A percentile compares a stretch with the other conserved stretches of the same genome.
These are phyloP conservation scores for Lineus longissimus DNA, from an alignment of 1,140 invertebrate genomes.

Conservation along the genomic window DNA sequence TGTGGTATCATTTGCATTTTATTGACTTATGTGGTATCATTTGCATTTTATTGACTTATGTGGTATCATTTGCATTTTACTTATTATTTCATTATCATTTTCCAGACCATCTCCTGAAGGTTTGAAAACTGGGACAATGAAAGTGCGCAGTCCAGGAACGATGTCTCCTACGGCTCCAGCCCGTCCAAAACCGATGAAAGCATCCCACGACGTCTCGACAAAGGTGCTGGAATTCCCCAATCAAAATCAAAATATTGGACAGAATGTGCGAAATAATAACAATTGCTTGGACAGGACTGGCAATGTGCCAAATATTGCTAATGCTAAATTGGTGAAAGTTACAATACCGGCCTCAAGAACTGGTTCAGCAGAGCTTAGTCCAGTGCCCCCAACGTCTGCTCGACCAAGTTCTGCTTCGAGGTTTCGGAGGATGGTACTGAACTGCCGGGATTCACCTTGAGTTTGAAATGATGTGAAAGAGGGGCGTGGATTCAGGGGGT, in stretches of 20 bases:
- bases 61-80: neutral
- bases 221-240: constrained; percentile 16
- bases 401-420: constrained; percentile 32
- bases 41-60: too few species aligned
- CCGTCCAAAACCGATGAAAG: neutral
- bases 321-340: constrained; percentile 8
- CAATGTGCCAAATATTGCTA: constrained; percentile 1
- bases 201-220: neutral
- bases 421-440: constrained; percentile 35
- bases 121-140: neutral
- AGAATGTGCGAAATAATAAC: neutral
- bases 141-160: too few species aligned
- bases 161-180: too few species aligned
- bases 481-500: too few species aligned
- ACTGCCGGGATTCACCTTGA: constrained; percentile 26
- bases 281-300: neutral
- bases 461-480: too few species aligned
- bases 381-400: neutral
- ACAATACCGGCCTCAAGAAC: neutral
- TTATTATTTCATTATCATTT: neutral
- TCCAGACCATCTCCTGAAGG: neutral
- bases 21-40: too few species aligned
- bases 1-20: neutral
- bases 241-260: constrained; percentile 17
- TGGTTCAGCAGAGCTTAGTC: neutral